Base-by-base conservation (phyloP, 1,140 invertebrate species). In the Euwallacea fornicatus region DNA sequence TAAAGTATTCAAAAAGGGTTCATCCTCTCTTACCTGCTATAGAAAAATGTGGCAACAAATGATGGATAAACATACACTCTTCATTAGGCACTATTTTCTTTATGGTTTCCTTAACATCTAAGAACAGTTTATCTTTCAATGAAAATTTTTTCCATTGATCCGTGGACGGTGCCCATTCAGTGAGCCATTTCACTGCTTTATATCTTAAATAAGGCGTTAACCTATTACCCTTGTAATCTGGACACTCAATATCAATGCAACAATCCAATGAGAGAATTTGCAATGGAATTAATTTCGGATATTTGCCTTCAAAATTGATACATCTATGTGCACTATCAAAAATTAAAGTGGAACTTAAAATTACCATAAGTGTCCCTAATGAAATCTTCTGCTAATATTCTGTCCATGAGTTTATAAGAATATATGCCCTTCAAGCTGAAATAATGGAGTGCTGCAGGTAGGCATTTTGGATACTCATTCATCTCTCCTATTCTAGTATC, bases 1-100 rank as follows among this genome's bases (percentile, higher is more conserved):
- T 41, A 66, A 60, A 55, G 10, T n/a, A 44, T 13, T 50, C 7
- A 56, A 50, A 67, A 42, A 54, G 6, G n/a, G 7, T 58, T 58
- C 2, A 33, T 6, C 13, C 55, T 16, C 42, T 47, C 54, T 72
- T 71, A 83, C 85, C 85, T 66, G 81, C 77, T 74, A 78, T 80
- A 21, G 79, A 63, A 73, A 83, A 87, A 65, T 89, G 86, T 2
- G 88, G 88, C 73, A 89, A 76, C 53, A 88, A 66, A 74, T 86
- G 84, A 73, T 82, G 79, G 7, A 83, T 66, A 67, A 76, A 69
- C n/a, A 85, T 76, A 81, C 77, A 83, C 6, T 82, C 71, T 46
- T 79, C 58, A 42, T 82, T 81, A 56, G 81, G 81, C 33, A 82
- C 78, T 54, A 82, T 75, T 8, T 77, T 62, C 56, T 73, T 69